Base-by-base conservation (phyloP, 2,113 vertebrate genomes). In the Syngnathus floridae region DNA sequence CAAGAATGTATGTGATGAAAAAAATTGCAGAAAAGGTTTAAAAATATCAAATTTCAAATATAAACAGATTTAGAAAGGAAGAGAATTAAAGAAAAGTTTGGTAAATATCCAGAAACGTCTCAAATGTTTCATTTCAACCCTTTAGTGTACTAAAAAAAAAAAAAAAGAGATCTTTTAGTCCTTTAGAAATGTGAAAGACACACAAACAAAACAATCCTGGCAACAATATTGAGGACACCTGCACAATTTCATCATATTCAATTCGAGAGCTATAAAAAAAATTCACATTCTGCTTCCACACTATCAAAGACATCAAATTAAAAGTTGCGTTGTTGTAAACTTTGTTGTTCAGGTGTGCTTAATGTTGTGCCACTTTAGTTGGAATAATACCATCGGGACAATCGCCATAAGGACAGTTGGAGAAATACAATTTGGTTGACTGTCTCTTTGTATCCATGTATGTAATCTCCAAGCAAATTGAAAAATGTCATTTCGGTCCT, bases 381-480 rank as follows among this genome's bases (percentile, higher is more conserved):
- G 5, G 17, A 51, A 51, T 31, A 55, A 57, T 79, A 71, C 75
- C 40, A 77, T 73, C 58, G 75, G 84, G 88, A 90, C 89, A 90
- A 90, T 90, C 85, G 77, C 74, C 80, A 56, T 67, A 68, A 19
- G 46, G 16, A 17, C 46, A n/a, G 46, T 19, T 19, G 4, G 63
- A 67, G 59, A 74, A 64, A 59, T 65, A 59, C 66, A 78, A 71
- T 70, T 82, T 56, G 62, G 67, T 64, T 80, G 80, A 87, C 85
- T 85, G 88, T 89, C 74, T 48, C 6, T 48, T 19, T 19, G 16
- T 48, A 4, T 80, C 76, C 55, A 66, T 72, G 69, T 83, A 81
- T 75, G 84, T 74, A 73, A 79, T 84, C 71, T 73, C 37, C 3
- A 73, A 77, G 67, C 65, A 78, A 76, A 73, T 83, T 82, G 82